Conservation (phyloP, 1,140 invertebrate genomes). For the Mesaphorura yosii region DNA sequence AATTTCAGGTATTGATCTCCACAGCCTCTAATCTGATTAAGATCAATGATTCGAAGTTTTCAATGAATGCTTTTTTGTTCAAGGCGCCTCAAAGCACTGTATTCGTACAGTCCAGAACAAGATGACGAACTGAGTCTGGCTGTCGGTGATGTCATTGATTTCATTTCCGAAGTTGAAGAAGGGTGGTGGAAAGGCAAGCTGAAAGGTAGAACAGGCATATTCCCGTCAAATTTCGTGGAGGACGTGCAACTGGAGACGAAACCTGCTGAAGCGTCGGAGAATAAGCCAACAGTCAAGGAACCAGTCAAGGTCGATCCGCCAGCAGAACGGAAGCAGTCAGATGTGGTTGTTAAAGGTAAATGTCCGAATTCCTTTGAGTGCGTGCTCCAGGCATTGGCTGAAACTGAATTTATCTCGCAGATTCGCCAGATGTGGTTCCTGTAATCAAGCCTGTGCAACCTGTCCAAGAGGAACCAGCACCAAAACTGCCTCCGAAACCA, state of each 20-base stretch:
- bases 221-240: slow-evolving; percentile 83
- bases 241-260: slow-evolving; percentile 35
- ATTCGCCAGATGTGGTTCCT: slow-evolving; percentile 25
- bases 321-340: too few species aligned
- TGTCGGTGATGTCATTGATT: slow-evolving; percentile 74
- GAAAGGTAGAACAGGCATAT: slow-evolving; percentile 62
- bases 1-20: too few species aligned
- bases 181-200: slow-evolving; percentile 79
- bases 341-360: too few species aligned
- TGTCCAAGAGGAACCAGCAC: slow-evolving; percentile 34
- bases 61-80: slow-evolving; percentile 5
- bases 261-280: too few species aligned
- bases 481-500: slow-evolving; percentile 42
- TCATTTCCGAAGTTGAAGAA: slow-evolving; percentile 67
- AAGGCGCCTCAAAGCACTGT: slow-evolving; percentile 65
- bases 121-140: slow-evolving; percentile 77
- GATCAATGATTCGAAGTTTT: too few species aligned
- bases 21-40: too few species aligned
- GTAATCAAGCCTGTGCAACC: slow-evolving; percentile 4
- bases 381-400: too few species aligned
- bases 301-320: too few species aligned
- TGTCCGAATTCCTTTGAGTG: too few species aligned
- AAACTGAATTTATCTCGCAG: slow-evolving; percentile 1
- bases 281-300: too few species aligned
- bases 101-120: slow-evolving; percentile 80